Conservation (phyloP, 2,797 vertebrate species). For the Taeniopygia guttata region DNA sequence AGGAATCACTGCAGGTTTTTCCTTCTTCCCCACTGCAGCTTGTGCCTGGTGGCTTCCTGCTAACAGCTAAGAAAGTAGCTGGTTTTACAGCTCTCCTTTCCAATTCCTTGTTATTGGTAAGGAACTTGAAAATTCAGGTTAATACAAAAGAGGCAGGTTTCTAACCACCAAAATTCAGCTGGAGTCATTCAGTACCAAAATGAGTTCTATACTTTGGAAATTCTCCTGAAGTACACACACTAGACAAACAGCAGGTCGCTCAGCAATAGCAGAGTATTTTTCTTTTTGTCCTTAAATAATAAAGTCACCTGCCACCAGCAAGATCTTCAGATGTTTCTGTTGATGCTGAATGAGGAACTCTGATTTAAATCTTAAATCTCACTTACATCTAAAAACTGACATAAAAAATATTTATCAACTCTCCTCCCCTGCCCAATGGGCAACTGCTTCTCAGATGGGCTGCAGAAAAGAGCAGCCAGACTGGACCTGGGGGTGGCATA, state of each 20-base stretch:
- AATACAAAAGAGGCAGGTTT: neutral
- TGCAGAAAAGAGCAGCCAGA: neutral
- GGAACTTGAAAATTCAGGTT: neutral
- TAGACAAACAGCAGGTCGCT: accelerated
- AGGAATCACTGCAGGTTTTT: neutral
- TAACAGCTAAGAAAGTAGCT: neutral
- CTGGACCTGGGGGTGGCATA: neutral
- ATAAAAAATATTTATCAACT: neutral
- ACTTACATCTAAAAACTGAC: neutral
- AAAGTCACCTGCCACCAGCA: neutral
- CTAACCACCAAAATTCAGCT: neutral
- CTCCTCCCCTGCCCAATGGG: neutral
- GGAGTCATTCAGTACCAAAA: neutral
- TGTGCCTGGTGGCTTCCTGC: neutral
- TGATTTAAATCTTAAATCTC: neutral
- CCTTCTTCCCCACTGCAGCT: neutral
- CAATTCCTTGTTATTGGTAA: neutral
- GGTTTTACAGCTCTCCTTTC: neutral
- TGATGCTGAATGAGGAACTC: neutral
- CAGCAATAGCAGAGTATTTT: neutral
- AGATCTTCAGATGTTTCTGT: neutral
- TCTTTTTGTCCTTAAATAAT: neutral
- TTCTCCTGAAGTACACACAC: neutral
- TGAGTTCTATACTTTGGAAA: neutral
- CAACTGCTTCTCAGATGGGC: accelerated